Evolutionary conservation across 2,797 vertebrate genomes (phyloP).

Genomic region (Arnoldichthys spilopterus): DNA sequence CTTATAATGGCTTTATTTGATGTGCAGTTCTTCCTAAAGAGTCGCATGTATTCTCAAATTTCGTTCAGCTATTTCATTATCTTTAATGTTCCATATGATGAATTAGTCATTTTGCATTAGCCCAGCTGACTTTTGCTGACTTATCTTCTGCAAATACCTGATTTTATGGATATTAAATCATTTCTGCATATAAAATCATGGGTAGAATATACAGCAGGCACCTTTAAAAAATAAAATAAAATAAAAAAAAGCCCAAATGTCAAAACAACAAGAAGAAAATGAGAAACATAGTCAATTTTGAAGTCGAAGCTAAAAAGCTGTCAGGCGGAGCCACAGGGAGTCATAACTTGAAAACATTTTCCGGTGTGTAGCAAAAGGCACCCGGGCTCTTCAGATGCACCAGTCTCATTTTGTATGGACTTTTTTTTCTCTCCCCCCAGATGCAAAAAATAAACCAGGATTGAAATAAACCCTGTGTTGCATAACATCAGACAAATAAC

Average conservation of each 20-base stretch:
- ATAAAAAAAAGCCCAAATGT: too few relatives aligned
- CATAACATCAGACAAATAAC: slow-evolving; percentile 62
- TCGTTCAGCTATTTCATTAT: slow-evolving; percentile 27
- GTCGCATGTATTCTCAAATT: slow-evolving; percentile 4
- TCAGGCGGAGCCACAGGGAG: slow-evolving; percentile 46
- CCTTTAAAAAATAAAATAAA: too few relatives aligned
- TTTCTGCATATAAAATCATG: too few relatives aligned
- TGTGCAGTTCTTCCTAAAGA: slow-evolving; percentile 15
- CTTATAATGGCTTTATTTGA: slow-evolving; percentile 36
- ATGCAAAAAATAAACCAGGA: slow-evolving; percentile 58
- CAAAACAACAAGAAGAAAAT: slow-evolving; percentile 39
- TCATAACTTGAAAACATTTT: slow-evolving; percentile 47
- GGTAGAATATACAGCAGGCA: not conserved
- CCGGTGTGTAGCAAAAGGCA: slow-evolving; percentile 44
- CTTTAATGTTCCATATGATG: slow-evolving; percentile 19
- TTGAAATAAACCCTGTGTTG: slow-evolving; percentile 60
- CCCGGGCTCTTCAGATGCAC: slow-evolving; percentile 42
- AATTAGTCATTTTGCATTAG: slow-evolving; percentile 16
- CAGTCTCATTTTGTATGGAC: slow-evolving; percentile 47
- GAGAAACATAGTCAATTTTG: slow-evolving; percentile 32
- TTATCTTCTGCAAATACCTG: not conserved
- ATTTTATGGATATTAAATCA: slow-evolving; percentile 31
- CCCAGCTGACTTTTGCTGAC: not conserved
- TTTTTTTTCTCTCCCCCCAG: slow-evolving; percentile 29
- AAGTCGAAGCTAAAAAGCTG: slow-evolving; percentile 42